phyloP scores from a whole-genome alignment of 2,113 vertebrate species.

The Sisor rabdophorus region DNA sequence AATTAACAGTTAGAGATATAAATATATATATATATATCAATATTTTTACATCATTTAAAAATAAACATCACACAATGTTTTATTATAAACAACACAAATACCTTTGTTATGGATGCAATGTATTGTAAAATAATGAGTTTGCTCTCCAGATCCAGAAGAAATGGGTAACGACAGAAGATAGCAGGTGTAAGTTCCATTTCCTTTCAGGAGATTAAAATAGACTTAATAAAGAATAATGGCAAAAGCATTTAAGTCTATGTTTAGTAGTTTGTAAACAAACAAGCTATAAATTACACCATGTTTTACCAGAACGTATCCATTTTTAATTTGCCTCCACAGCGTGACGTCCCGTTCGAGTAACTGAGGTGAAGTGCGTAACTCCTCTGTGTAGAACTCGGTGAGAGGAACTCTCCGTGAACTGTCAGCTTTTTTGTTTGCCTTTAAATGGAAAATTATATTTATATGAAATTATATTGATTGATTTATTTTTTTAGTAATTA shows the following conservation, averaged over 20 bases:
- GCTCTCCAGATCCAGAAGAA: constrained; percentile 54
- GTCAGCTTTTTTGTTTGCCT: constrained; percentile 62
- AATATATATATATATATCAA: no score
- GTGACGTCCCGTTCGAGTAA: fast-evolving
- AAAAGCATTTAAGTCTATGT: background rate
- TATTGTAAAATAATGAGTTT: constrained; percentile 53
- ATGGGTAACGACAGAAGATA: constrained; percentile 67
- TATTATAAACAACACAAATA: constrained; percentile 38
- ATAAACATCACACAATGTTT: no score
- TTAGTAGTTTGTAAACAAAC: background rate
- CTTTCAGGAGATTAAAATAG: constrained; percentile 41
- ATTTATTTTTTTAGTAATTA: no score
- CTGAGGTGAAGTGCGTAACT: background rate
- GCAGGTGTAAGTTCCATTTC: constrained; percentile 37
- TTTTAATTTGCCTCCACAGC: constrained; percentile 35
- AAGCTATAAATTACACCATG: background rate
- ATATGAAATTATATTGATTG: no score
- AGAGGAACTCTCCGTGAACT: constrained; percentile 59
- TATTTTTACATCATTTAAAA: no score
- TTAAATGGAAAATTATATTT: constrained; percentile 14
- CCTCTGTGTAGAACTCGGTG: constrained; percentile 62
- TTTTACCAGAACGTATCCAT: constrained; percentile 48
- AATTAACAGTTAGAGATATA: background rate
- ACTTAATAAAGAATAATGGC: background rate
- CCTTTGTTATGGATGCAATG: constrained; percentile 26